These are phyloP conservation scores for Leptodactylus fuscus DNA, from an alignment of 2,113 vertebrate genomes.

Conservation along the genomic window DNA sequence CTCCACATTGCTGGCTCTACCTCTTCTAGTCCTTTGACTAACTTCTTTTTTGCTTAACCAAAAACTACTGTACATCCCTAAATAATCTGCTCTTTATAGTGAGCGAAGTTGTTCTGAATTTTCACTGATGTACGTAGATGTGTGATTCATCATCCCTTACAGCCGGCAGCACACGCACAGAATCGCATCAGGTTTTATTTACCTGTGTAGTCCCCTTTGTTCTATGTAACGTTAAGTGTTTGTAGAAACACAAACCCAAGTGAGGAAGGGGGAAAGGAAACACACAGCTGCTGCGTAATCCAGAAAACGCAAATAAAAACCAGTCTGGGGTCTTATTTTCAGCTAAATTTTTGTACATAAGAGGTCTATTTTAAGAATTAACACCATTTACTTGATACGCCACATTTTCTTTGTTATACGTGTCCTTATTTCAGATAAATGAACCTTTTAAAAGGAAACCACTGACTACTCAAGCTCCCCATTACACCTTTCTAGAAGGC, in stretches of 20 bases:
- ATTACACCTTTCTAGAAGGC: background rate
- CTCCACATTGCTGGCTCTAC: too few relatives aligned
- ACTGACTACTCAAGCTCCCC: too few relatives aligned
- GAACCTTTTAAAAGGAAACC: background rate
- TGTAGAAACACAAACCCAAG: conserved; percentile 25
- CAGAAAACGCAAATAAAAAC: conserved; percentile 1
- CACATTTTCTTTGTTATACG: background rate
- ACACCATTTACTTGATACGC: background rate
- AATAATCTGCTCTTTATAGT: too few relatives aligned
- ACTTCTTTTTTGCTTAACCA: too few relatives aligned
- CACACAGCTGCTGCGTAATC: conserved; percentile 21
- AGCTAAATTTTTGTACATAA: background rate
- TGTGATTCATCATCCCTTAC: background rate
- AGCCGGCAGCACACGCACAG: background rate
- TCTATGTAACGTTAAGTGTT: conserved; percentile 33
- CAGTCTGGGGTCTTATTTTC: background rate
- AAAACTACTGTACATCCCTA: too few relatives aligned
- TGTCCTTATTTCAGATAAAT: background rate
- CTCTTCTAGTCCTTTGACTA: too few relatives aligned
- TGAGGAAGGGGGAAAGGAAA: conserved; percentile 25
- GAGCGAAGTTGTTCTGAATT: too few relatives aligned
- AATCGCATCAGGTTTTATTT: conserved; percentile 35
- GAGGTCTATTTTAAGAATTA: conserved; percentile 3
- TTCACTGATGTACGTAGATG: too few relatives aligned
- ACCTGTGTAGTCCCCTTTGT: conserved; percentile 35